Percentiles rank a stretch among this genome's conserved stretches.
Conservation (phyloP, 2,888 invertebrate genomes). For the Diarsia brunnea region DNA sequence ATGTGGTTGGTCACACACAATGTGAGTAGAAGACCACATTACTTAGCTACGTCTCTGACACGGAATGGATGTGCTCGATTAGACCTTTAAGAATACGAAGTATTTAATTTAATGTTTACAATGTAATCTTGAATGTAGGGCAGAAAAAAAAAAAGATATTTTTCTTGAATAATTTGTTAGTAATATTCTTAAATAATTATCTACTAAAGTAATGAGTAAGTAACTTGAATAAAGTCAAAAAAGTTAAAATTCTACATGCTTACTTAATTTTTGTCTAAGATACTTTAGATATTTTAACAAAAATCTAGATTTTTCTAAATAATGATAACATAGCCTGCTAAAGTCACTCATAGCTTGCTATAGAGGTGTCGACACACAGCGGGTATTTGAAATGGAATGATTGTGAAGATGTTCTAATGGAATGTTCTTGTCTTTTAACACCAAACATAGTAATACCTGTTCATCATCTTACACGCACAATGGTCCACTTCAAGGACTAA, state of each 20-base stretch:
- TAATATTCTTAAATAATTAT: neutral
- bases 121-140: neutral
- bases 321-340: constrained; percentile 32
- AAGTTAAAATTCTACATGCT: constrained; percentile 11
- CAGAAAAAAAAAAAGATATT: neutral
- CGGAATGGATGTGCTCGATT: neutral
- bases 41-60: neutral
- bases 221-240: neutral
- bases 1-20: too few species aligned
- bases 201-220: neutral
- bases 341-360: constrained; percentile 54
- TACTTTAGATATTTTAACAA: constrained; percentile 8
- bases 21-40: too few species aligned
- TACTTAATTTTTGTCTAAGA: constrained; percentile 15
- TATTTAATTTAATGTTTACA: neutral
- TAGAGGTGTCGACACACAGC: constrained; percentile 23
- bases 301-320: constrained; percentile 14
- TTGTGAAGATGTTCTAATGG: neutral
- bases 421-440: neutral
- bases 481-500: too few species aligned
- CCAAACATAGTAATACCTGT: neutral
- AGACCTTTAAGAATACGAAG: neutral
- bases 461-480: too few species aligned
- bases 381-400: neutral
- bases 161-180: neutral